Conservation (phyloP, 2,113 vertebrate species). For the Thamnaconus septentrionalis region DNA sequence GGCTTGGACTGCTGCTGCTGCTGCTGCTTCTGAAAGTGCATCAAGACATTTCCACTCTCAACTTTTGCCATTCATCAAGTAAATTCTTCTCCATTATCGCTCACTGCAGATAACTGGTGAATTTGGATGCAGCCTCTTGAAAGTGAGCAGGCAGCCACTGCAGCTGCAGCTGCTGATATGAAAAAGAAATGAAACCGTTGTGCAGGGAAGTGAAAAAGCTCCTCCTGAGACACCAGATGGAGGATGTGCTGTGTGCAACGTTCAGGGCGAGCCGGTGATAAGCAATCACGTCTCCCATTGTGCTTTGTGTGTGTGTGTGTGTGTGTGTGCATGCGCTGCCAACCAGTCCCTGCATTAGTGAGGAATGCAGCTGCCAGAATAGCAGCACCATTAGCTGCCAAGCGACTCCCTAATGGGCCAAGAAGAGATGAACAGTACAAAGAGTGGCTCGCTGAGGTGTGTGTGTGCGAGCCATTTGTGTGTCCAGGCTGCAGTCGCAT, state of each 20-base stretch:
- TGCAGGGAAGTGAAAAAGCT: neutral
- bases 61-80: too few relatives aligned
- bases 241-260: constrained; percentile 2
- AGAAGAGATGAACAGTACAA: neutral
- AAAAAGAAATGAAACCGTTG: neutral
- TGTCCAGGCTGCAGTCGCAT: neutral
- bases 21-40: too few relatives aligned
- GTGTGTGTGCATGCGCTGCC: constrained; percentile 1
- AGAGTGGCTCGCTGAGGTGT: constrained; percentile 4
- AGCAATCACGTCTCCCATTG: constrained; percentile 13
- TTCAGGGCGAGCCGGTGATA: neutral
- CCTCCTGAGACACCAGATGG: neutral
- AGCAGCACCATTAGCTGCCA: constrained; percentile 5
- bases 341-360: constrained; percentile 9
- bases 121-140: neutral
- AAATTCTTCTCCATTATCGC: too few relatives aligned
- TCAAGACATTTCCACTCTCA: too few relatives aligned
- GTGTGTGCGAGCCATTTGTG: neutral
- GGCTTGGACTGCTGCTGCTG: too few relatives aligned
- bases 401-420: constrained; percentile 25
- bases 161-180: constrained; percentile 1
- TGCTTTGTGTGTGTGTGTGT: constrained; percentile 1
- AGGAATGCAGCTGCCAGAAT: constrained; percentile 5
- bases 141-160: neutral
- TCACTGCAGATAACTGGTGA: neutral